Conservation (phyloP, 2,113 vertebrate genomes). For the Solenodon paradoxus region DNA sequence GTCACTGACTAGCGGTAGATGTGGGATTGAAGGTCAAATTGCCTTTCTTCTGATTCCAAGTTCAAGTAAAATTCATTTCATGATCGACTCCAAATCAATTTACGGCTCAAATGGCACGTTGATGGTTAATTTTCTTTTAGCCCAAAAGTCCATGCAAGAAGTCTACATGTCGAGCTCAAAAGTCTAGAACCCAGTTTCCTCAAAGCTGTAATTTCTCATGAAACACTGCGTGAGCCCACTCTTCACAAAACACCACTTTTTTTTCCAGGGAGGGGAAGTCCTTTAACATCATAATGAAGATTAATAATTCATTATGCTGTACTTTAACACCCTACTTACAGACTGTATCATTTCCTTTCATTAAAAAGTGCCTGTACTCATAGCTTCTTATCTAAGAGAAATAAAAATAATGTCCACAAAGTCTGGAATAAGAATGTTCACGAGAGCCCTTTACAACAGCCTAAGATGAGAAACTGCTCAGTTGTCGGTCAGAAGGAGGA, state of each 20-base stretch:
- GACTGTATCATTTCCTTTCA: neutral
- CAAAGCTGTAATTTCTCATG: neutral
- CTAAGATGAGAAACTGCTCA: neutral
- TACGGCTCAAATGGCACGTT: neutral
- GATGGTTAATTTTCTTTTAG: neutral
- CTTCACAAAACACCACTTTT: neutral
- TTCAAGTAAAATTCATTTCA: neutral
- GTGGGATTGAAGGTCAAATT: neutral
- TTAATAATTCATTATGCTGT: neutral
- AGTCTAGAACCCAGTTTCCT: neutral
- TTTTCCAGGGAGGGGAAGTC: neutral
- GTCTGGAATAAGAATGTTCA: neutral
- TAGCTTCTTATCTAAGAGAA: neutral
- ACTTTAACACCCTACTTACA: neutral
- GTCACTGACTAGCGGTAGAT: neutral
- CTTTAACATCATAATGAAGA: neutral
- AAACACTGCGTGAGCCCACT: neutral
- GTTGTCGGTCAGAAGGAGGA: neutral
- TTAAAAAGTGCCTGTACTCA: neutral
- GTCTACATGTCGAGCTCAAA: no score
- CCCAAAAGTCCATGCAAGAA: neutral
- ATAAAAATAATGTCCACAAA: neutral
- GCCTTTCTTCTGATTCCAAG: neutral
- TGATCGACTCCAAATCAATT: neutral
- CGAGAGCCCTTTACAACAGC: neutral